Conservation (phyloP, 2,888 invertebrate species). For the Epirrhoe tristata region DNA sequence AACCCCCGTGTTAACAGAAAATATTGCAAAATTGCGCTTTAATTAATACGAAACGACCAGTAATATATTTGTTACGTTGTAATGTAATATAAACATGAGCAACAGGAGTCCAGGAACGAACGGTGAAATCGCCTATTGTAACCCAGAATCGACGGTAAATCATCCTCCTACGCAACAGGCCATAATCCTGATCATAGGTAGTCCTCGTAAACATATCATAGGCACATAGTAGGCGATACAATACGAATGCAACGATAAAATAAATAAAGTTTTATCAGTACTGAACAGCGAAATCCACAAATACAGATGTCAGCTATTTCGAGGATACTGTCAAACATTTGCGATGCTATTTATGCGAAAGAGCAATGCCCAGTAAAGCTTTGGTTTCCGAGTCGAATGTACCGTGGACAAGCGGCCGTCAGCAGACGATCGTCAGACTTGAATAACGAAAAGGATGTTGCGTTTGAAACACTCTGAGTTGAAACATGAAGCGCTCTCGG, state of each 20-base stretch:
- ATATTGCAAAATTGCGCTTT: no score
- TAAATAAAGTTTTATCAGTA: slow-evolving; percentile 59
- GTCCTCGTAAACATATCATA: slow-evolving; percentile 60
- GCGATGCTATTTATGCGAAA: slow-evolving; percentile 43
- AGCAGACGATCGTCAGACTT: not conserved
- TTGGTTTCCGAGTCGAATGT: not conserved
- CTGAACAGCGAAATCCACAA: slow-evolving; percentile 39
- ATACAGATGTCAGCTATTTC: slow-evolving; percentile 46
- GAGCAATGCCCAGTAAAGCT: slow-evolving; percentile 42
- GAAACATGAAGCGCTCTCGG: no score
- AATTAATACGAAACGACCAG: not conserved
- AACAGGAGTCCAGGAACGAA: slow-evolving; percentile 35
- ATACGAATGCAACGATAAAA: slow-evolving; percentile 67
- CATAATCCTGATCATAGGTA: slow-evolving; percentile 41
- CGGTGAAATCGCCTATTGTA: slow-evolving; percentile 50
- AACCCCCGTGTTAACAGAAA: no score
- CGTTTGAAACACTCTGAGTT: no score
- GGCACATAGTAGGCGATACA: slow-evolving; percentile 52
- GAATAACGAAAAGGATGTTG: not conserved
- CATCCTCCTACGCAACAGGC: slow-evolving; percentile 71
- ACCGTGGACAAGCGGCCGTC: not conserved
- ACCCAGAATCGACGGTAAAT: slow-evolving; percentile 62
- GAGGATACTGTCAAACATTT: slow-evolving; percentile 44
- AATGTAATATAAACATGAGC: slow-evolving; percentile 1
- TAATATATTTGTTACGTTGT: not conserved